These are phyloP conservation scores for Endomychus coccineus DNA, from an alignment of 2,888 invertebrate genomes.

Conservation along the genomic window DNA sequence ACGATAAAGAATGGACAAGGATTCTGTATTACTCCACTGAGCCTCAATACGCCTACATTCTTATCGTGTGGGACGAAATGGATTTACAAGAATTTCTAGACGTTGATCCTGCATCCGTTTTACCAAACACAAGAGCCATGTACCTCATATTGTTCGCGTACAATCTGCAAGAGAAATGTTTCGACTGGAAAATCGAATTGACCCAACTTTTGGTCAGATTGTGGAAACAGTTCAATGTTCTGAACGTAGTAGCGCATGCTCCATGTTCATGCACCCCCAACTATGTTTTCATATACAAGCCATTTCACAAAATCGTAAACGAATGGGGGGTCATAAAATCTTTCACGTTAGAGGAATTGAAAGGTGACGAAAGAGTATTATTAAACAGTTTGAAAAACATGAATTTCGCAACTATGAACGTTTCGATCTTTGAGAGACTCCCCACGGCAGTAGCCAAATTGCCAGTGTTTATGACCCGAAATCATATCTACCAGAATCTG, in stretches of 20 bases:
- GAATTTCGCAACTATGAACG: constrained; percentile 4
- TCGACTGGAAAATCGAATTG: constrained; percentile 1
- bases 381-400: constrained; percentile 5
- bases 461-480: constrained; percentile 1
- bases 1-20: constrained; percentile 1
- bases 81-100: constrained; percentile 4
- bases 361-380: constrained; percentile 5
- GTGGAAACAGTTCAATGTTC: constrained; percentile 2
- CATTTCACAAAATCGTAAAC: constrained; percentile 3
- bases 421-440: constrained; percentile 11
- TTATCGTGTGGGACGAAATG: constrained; percentile 10
- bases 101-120: neutral
- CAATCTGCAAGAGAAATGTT: neutral
- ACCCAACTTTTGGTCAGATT: constrained; percentile 2
- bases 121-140: constrained; percentile 4
- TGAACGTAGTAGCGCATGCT: constrained; percentile 10
- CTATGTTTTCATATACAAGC: constrained; percentile 8
- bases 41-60: constrained; percentile 3
- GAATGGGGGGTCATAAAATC: constrained; percentile 3
- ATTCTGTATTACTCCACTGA: constrained; percentile 5
- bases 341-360: constrained; percentile 5
- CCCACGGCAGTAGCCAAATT: constrained; percentile 8
- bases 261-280: constrained; percentile 8
- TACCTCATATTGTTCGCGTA: constrained; percentile 7
- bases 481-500: constrained; percentile 9